Conservation (phyloP, 2,888 invertebrate genomes). For the Eudemis profundana region DNA sequence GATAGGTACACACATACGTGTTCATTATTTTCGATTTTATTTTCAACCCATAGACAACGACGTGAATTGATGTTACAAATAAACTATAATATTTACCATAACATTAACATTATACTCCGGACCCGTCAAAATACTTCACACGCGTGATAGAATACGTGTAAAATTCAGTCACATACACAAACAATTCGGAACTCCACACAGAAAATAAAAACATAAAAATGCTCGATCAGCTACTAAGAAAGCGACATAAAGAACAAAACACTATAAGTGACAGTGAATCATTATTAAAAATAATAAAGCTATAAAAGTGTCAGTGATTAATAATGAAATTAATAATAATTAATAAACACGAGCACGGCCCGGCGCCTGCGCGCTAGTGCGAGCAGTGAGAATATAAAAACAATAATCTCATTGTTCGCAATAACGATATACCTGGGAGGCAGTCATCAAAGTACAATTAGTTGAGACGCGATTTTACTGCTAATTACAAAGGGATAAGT, state of each 20-base stretch:
- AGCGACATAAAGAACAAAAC: not conserved
- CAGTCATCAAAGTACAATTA: not conserved
- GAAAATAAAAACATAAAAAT: slow-evolving; percentile 54
- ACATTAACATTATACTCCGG: not conserved
- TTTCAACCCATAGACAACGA: too few species aligned
- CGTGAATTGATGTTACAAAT: slow-evolving; percentile 32
- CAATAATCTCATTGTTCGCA: slow-evolving; percentile 57
- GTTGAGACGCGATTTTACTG: not conserved
- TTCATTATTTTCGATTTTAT: too few species aligned
- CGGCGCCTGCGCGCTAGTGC: not conserved
- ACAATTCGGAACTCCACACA: slow-evolving; percentile 59
- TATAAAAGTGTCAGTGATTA: not conserved
- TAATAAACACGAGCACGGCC: not conserved
- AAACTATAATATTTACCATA: slow-evolving; percentile 6
- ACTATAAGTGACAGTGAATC: not conserved
- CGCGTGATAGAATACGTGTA: not conserved
- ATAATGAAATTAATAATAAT: not conserved
- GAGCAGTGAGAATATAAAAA: slow-evolving; percentile 53
- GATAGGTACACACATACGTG: too few species aligned
- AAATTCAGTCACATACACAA: slow-evolving; percentile 51
- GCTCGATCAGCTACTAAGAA: slow-evolving; percentile 37
- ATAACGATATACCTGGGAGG: slow-evolving; percentile 28
- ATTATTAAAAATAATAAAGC: not conserved
- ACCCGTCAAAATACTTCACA: not conserved
- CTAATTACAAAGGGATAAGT: slow-evolving; percentile 37